A percentile compares a stretch with the other conserved stretches of the same genome.
Evolutionary conservation across 2,888 invertebrate genomes (phyloP).

Genomic region (Dinocampus coccinellae): DNA sequence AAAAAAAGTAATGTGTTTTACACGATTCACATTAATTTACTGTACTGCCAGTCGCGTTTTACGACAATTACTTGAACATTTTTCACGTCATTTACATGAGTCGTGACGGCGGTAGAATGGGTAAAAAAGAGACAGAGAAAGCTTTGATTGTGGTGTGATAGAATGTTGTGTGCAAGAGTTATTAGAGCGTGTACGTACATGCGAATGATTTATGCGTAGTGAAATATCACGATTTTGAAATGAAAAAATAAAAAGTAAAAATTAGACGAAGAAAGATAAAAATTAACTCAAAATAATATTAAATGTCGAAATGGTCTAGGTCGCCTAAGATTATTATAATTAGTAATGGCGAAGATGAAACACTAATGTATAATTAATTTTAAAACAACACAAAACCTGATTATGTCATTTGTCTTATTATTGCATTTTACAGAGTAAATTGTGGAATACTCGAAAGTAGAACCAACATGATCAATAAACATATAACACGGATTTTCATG

Average conservation of each 20-base stretch:
- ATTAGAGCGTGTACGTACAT: background rate
- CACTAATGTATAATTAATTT: slow-evolving; percentile 39
- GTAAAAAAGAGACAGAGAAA: background rate
- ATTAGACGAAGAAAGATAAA: background rate
- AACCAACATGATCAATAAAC: slow-evolving; percentile 1
- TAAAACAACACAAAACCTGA: slow-evolving; percentile 3
- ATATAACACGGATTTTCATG: background rate
- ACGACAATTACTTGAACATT: slow-evolving; percentile 55
- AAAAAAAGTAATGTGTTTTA: slow-evolving; percentile 37
- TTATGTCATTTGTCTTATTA: slow-evolving; percentile 21
- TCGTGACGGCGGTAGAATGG: slow-evolving; percentile 38
- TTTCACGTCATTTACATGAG: slow-evolving; percentile 50
- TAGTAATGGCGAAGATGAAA: slow-evolving; percentile 29
- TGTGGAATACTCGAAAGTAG: background rate
- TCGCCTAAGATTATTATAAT: slow-evolving; percentile 39
- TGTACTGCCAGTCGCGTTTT: slow-evolving; percentile 63
- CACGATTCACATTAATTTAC: slow-evolving; percentile 49
- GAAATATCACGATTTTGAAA: background rate
- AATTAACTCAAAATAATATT: slow-evolving; percentile 31
- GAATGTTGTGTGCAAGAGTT: background rate
- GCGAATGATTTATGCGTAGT: background rate
- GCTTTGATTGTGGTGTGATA: background rate
- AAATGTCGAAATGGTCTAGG: slow-evolving; percentile 41
- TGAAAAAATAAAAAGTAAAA: background rate
- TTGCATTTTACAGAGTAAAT: background rate